Conservation (phyloP, 30 jellyfish, hydroid and myxozoan genomes). For the Catostylus mosaicus region DNA sequence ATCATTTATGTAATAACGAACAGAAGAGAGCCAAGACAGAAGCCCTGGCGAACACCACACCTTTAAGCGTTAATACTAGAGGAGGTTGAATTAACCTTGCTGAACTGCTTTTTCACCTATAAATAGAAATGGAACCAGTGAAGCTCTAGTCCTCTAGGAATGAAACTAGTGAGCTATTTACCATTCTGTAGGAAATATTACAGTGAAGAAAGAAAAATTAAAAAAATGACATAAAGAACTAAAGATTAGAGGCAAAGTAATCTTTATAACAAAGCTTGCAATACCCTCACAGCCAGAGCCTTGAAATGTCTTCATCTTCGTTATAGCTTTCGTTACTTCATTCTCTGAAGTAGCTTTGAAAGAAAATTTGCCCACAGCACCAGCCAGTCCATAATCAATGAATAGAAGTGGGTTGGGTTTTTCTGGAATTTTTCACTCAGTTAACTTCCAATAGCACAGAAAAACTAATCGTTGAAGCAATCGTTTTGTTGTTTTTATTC, state of each 20-base stretch:
- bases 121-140: not conserved
- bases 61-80: not conserved
- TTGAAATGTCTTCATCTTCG: conserved; percentile 18
- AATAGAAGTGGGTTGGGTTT: conserved; percentile 41
- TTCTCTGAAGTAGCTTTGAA: not conserved
- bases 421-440: conserved; percentile 33
- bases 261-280: conserved; percentile 31
- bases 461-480: conserved; percentile 37
- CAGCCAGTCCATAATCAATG: conserved; percentile 6
- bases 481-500: not conserved
- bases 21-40: not conserved
- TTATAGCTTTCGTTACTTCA: conserved; percentile 3
- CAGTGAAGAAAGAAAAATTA: conserved; percentile 23
- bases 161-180: conserved; percentile 30
- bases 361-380: not conserved
- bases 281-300: conserved; percentile 58
- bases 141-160: conserved; percentile 5
- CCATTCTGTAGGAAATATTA: conserved; percentile 30
- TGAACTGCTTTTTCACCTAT: not conserved
- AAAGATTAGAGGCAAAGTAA: conserved; percentile 40
- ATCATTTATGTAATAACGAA: not conserved
- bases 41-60: not conserved
- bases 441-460: conserved; percentile 21
- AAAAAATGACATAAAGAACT: conserved; percentile 32
- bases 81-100: conserved; percentile 2